Evolutionary conservation across 2,888 invertebrate genomes (phyloP).

Genomic region (Leptinotarsa juncta): DNA sequence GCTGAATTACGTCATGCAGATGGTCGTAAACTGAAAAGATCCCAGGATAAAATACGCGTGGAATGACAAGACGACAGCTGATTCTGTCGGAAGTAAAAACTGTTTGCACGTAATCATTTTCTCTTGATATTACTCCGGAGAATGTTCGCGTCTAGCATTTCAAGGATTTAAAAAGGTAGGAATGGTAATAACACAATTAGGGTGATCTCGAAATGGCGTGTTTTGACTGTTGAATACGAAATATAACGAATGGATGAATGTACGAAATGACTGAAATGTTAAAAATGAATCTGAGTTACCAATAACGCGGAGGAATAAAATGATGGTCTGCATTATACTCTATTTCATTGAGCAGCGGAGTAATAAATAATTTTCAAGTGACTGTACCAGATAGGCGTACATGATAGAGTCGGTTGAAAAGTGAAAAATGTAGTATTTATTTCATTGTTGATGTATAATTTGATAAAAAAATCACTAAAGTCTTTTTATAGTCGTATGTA

Average conservation of each 20-base stretch:
- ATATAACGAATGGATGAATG: not conserved
- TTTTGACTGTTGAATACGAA: not conserved
- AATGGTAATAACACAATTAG: constrained; percentile 15
- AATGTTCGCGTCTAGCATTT: not conserved
- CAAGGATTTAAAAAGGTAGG: not conserved
- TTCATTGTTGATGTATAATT: too few species aligned
- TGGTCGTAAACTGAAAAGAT: constrained; percentile 10
- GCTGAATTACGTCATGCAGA: constrained; percentile 21
- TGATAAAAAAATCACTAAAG: too few species aligned
- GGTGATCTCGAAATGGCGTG: not conserved
- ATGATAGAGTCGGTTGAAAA: too few species aligned
- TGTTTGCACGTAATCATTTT: constrained; percentile 22
- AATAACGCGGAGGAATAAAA: too few species aligned
- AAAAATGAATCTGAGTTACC: too few species aligned
- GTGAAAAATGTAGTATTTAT: too few species aligned
- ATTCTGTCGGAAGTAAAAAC: constrained; percentile 20
- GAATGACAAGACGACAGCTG: constrained; percentile 28
- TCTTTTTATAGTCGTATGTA: too few species aligned
- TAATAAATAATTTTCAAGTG: too few species aligned
- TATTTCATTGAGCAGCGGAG: too few species aligned
- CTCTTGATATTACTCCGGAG: constrained; percentile 8
- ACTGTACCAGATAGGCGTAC: too few species aligned
- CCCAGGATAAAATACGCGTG: constrained; percentile 10
- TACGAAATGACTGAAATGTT: too few species aligned
- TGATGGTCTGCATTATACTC: too few species aligned